These are phyloP conservation scores for Lontra canadensis DNA, from an alignment of 2,113 vertebrate species.

Conservation along the genomic window DNA sequence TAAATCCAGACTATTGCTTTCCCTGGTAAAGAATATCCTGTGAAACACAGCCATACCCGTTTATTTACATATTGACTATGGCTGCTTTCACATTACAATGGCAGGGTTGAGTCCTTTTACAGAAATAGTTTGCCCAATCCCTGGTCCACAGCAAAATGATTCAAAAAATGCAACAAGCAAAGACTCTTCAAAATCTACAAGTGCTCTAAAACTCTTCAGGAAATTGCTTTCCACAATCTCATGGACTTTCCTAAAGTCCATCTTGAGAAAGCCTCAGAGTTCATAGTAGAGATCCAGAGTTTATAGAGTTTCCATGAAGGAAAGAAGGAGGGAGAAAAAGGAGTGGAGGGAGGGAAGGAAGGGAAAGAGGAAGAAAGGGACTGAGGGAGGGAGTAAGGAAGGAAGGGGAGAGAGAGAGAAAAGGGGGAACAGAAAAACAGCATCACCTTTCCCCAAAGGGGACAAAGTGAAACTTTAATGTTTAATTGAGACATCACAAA, in stretches of 20 bases:
- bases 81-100: not conserved
- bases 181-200: not conserved
- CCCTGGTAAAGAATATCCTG: not conserved
- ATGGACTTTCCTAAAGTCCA: not conserved
- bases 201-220: not conserved
- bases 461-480: not conserved
- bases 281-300: not conserved
- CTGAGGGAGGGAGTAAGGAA: not conserved
- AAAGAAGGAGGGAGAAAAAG: too few relatives aligned
- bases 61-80: not conserved
- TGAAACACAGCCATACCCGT: not conserved
- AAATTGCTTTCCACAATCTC: not conserved
- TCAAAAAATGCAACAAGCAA: not conserved
- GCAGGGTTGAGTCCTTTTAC: not conserved
- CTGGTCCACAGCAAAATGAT: not conserved
- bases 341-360: fast-evolving
- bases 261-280: not conserved
- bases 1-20: not conserved
- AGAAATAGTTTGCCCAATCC: not conserved
- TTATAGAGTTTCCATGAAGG: not conserved
- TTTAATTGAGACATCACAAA: not conserved
- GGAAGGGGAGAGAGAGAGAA: too few relatives aligned
- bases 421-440: not conserved
- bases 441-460: not conserved
- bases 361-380: not conserved